Evolutionary conservation across 1,140 invertebrate species (phyloP).

Genomic region (Nasonia longicornis): DNA sequence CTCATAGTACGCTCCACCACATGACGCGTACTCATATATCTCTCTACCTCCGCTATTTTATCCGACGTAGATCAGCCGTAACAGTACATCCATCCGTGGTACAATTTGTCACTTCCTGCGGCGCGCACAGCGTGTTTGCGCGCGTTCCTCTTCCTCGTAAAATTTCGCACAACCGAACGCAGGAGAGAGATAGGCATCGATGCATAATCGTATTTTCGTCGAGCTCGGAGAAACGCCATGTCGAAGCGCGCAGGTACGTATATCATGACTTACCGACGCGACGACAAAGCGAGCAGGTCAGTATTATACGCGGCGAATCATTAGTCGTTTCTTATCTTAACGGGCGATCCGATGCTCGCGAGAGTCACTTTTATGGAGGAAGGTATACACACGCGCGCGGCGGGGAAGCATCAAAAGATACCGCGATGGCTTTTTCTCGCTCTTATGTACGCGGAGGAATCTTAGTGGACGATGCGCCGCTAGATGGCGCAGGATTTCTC

Average conservation of each 20-base stretch:
- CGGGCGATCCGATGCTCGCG: neutral
- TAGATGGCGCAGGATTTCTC: neutral
- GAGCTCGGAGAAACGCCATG: too few species aligned
- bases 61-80: neutral
- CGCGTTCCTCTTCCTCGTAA: neutral
- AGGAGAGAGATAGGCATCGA: neutral
- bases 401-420: too few species aligned
- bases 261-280: neutral
- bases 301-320: neutral
- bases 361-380: neutral
- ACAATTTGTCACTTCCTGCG: neutral
- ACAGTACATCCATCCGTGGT: neutral
- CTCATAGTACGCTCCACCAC: neutral
- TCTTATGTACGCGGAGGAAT: too few species aligned
- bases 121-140: too few species aligned
- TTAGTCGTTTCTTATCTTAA: neutral
- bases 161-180: neutral
- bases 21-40: neutral
- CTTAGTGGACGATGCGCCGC: neutral
- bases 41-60: neutral
- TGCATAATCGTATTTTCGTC: neutral
- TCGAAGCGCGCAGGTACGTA: neutral
- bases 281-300: neutral
- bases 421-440: neutral
- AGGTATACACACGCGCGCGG: neutral